phyloP scores from a whole-genome alignment of 37 sponge, comb jelly and placozoan genomes.

The Axinella damicornis region DNA sequence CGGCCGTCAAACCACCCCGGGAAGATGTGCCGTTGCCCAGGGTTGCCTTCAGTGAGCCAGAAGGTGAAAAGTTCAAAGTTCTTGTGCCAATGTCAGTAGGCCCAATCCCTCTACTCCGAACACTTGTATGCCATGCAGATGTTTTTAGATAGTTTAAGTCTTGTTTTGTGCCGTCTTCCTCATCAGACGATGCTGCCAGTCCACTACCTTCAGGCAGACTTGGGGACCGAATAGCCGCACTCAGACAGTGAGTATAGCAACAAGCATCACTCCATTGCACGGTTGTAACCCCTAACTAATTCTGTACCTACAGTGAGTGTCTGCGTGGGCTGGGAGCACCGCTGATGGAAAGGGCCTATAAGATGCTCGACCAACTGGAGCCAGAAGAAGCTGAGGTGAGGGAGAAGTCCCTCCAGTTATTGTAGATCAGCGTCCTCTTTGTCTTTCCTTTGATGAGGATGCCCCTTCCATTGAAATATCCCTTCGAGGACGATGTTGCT shows the following conservation, averaged over 20 bases:
- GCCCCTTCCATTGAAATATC: too few species aligned
- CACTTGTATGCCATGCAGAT: too few species aligned
- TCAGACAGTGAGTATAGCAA: slow-evolving; percentile 19
- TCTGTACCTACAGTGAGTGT: slow-evolving; percentile 27
- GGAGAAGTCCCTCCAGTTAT: too few species aligned
- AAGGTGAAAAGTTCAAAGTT: not conserved
- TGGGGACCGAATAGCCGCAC: slow-evolving; percentile 5
- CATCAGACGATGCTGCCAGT: not conserved
- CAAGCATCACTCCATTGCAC: not conserved
- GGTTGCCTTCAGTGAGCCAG: not conserved
- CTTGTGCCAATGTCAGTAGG: too few species aligned
- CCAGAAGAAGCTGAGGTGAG: slow-evolving; percentile 43
- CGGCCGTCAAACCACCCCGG: not conserved
- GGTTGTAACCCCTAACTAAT: not conserved
- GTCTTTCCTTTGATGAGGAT: too few species aligned
- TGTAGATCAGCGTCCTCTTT: too few species aligned
- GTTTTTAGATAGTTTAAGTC: too few species aligned
- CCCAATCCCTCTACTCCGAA: too few species aligned
- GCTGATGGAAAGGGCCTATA: not conserved
- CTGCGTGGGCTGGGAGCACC: slow-evolving; percentile 12
- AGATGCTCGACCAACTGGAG: slow-evolving; percentile 5
- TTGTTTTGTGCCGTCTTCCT: too few species aligned
- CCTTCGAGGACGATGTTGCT: too few species aligned
- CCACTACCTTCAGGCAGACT: slow-evolving; percentile 26
- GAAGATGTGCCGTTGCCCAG: not conserved